Base-by-base conservation (phyloP, 2,113 vertebrate genomes). In the Leucopternis melanops region DNA sequence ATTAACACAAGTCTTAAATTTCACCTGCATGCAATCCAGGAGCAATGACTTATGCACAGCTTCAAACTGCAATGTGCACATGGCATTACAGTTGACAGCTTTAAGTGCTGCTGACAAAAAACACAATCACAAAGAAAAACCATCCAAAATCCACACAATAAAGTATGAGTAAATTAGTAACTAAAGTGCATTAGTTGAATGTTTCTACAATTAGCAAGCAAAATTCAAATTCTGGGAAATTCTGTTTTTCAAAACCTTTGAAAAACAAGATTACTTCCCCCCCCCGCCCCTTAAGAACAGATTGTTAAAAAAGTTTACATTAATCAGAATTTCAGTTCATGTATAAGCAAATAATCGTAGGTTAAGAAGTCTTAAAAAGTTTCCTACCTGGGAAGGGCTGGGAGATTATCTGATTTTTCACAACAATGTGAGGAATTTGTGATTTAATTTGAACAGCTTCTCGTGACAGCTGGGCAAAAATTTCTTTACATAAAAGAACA, bases 371-470 rank as follows among this genome's bases (percentile, higher is more conserved):
- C 19, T 38, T 34, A 6, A 34, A 50, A 75, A 75, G 52, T 40
- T 38, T 94, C 97, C 94, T 96, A 99, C 99, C 99, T 98, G 99
- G 99, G 70, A 99, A 99, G 6, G 99, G 99, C 94, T 99, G 99
- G 2, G 99, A 99, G 86, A 99, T 99, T 29, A 99, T 99, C 97
- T 99, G 99, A 96, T 99, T 99, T 97, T 99, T 99, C 95, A 99
- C 99, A 34, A 99, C 99, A 70, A 99, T 99, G 97, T 99, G 99
- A 93, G 99, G 99, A 85, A 99, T 99, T 97, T 99, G 99, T 36
- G 99, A 99, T 96, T 99, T 99, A 94, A 99, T 99, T 97, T 99
- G 99, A 84, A 99, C 99, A 7, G 99, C 99, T 97, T 99, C 99
- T 40, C 99, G 98, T 65, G 99, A 99, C 36, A 99, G 98, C 96